Conservation (phyloP, 2,888 invertebrate species). For the Lacanobia oleracea region DNA sequence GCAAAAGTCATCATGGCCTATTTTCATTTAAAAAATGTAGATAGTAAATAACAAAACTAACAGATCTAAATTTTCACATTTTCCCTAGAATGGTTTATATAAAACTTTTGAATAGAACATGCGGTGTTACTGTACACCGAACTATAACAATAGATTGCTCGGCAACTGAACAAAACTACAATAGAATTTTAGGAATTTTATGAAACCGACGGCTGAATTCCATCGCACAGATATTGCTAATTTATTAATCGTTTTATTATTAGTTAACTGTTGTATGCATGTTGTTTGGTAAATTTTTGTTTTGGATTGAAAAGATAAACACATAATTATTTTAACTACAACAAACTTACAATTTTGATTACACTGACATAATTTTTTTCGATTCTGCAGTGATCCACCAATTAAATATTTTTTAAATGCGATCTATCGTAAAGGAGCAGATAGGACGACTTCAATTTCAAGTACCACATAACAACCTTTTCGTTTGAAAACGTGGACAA, state of each 20-base stretch:
- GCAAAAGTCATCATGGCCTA: conserved; percentile 4
- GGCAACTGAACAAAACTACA: conserved; percentile 39
- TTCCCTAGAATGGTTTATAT: conserved; percentile 34
- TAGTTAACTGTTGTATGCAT: not conserved
- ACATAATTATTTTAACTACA: no score
- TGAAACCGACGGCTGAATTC: conserved; percentile 29
- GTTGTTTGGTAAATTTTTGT: no score
- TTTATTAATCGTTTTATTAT: conserved; percentile 22
- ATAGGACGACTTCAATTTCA: conserved; percentile 23
- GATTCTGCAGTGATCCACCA: no score
- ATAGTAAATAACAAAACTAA: conserved; percentile 25
- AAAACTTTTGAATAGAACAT: conserved; percentile 53
- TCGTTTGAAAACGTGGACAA: conserved; percentile 33
- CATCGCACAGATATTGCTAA: conserved; percentile 11
- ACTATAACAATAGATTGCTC: conserved; percentile 48
- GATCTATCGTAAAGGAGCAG: not conserved
- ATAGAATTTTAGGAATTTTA: conserved; percentile 52
- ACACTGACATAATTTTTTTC: no score
- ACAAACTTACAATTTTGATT: no score
- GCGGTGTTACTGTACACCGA: conserved; percentile 31
- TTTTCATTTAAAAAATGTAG: conserved; percentile 7
- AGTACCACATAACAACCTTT: conserved; percentile 28
- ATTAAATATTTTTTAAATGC: not conserved
- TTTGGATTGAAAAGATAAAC: not conserved
- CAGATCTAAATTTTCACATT: conserved; percentile 21